Evolutionary conservation across 2,113 vertebrate species (phyloP).

Genomic region (Gallinago jamesoni): DNA sequence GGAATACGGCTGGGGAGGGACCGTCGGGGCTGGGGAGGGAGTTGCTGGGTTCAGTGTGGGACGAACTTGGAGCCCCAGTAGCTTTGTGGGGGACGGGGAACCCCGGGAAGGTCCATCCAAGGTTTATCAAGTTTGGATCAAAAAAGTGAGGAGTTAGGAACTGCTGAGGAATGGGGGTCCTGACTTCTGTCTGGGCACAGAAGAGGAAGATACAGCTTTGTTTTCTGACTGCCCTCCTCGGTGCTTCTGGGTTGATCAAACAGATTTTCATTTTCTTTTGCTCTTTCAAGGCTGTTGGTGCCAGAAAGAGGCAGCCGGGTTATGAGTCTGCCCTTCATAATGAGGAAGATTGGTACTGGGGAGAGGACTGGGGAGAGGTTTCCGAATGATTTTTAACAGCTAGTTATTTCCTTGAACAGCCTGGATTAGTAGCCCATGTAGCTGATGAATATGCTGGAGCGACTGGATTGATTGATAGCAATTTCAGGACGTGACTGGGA

Average conservation of each 20-base stretch:
- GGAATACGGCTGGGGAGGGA: not conserved
- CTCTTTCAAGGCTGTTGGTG: not conserved
- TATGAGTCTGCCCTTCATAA: not conserved
- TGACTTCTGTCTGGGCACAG: rapidly evolving
- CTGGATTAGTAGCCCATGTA: not conserved
- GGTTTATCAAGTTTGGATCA: not conserved
- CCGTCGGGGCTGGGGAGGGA: not conserved
- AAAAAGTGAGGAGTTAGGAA: rapidly evolving
- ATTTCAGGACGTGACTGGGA: not conserved
- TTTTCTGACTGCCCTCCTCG: not conserved
- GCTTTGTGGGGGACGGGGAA: too few relatives aligned
- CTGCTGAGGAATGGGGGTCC: not conserved
- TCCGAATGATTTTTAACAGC: not conserved
- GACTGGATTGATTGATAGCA: not conserved
- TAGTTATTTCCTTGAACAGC: not conserved
- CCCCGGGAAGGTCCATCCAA: not conserved
- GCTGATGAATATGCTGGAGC: not conserved
- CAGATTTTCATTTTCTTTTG: not conserved
- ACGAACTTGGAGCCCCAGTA: not conserved
- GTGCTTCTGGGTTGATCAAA: not conserved
- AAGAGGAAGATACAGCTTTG: not conserved
- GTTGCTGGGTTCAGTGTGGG: not conserved
- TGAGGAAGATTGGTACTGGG: not conserved
- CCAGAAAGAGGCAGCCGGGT: not conserved
- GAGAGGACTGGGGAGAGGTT: not conserved